Conservation (phyloP, 2,113 vertebrate genomes). For the Malurus cyaneus region DNA sequence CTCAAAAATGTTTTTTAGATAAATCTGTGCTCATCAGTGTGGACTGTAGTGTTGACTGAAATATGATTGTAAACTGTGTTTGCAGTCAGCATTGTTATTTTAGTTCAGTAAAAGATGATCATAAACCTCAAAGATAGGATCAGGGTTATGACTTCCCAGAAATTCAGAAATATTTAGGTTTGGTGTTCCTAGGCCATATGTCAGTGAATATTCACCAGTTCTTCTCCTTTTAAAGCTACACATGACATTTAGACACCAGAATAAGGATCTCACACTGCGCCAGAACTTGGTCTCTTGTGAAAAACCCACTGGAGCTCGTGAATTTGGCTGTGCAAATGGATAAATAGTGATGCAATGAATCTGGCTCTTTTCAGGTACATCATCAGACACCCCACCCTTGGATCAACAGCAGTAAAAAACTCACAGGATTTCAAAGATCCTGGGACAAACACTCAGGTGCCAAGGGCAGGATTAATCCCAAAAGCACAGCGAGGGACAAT, state of each 20-base stretch:
- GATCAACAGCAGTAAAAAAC: not conserved
- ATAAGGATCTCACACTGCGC: not conserved
- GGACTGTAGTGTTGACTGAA: not conserved
- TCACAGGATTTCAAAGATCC: not conserved
- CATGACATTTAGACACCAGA: not conserved
- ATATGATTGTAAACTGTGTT: not conserved
- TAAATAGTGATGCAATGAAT: not conserved
- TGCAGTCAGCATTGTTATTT: not conserved
- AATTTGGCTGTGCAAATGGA: not conserved
- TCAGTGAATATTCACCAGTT: not conserved
- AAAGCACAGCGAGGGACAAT: not conserved
- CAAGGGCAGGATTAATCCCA: not conserved
- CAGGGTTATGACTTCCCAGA: not conserved
- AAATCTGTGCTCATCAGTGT: not conserved
- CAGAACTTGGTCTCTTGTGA: not conserved
- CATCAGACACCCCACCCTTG: not conserved
- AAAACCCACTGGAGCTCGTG: not conserved
- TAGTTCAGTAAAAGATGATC: not conserved
- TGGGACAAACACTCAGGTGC: not conserved
- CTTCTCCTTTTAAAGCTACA: not conserved
- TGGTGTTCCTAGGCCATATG: not conserved
- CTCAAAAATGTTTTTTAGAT: not conserved
- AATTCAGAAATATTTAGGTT: not conserved
- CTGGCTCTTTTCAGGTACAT: not conserved
- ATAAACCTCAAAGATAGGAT: not conserved